Percentiles rank a stretch among this genome's conserved stretches.
phyloP scores from a whole-genome alignment of 2,888 invertebrate species.

The Drosophila recens region DNA sequence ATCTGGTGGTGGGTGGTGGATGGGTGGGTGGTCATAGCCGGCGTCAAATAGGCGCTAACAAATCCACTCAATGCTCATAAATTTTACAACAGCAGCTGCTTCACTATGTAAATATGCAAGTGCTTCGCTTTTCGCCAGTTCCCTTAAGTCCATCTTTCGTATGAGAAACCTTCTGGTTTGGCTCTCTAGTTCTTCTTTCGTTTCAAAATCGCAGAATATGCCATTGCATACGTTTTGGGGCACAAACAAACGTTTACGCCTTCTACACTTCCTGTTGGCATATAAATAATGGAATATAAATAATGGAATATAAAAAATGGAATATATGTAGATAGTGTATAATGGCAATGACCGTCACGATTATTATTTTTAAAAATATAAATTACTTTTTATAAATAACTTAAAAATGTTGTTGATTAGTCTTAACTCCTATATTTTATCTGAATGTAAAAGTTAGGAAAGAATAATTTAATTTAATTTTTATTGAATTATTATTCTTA shows the following conservation, averaged over 20 bases:
- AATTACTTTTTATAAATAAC: no score
- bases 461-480: no score
- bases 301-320: no score
- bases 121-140: not conserved
- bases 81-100: constrained; percentile 17
- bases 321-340: no score
- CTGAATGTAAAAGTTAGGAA: no score
- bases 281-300: not conserved
- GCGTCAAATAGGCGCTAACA: constrained; percentile 11
- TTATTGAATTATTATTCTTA: no score
- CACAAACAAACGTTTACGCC: not conserved
- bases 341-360: no score
- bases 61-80: constrained; percentile 9
- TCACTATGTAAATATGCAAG: constrained; percentile 9
- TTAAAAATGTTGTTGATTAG: no score
- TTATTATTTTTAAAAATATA: no score
- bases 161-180: not conserved
- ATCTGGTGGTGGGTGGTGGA: not conserved
- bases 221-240: constrained; percentile 43
- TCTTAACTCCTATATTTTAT: no score
- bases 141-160: constrained; percentile 4
- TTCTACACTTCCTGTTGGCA: not conserved
- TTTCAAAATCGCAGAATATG: constrained; percentile 1
- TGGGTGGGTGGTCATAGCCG: constrained; percentile 1
- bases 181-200: not conserved